Percentiles rank a stretch among this genome's conserved stretches.
These are phyloP conservation scores for Ichneumoninae sp. DNA, from an alignment of 2,888 invertebrate genomes.

Conservation along the genomic window DNA sequence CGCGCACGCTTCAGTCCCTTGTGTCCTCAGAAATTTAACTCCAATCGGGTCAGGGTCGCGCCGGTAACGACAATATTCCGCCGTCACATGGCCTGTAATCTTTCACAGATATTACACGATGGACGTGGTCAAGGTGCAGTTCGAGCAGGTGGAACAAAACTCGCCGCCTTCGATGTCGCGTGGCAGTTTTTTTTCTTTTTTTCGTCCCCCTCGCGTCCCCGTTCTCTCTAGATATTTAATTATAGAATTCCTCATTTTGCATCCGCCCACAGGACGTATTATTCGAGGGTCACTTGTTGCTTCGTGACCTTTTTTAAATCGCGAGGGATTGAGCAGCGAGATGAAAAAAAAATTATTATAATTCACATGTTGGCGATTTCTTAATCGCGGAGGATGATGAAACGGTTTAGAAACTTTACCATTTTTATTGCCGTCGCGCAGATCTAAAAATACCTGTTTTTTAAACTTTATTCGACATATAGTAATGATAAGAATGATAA, in stretches of 20 bases:
- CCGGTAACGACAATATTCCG: background rate
- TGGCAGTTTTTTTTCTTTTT: background rate
- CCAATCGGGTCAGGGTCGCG: slow-evolving; percentile 31
- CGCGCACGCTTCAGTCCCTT: background rate
- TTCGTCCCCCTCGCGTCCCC: slow-evolving; percentile 30
- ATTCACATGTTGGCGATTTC: background rate
- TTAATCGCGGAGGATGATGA: background rate
- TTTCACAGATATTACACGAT: slow-evolving; percentile 11
- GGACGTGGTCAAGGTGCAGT: slow-evolving; percentile 1
- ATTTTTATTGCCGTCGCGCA: background rate
- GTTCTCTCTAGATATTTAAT: slow-evolving; percentile 52
- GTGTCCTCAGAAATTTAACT: slow-evolving; percentile 34
- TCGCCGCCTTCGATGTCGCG: slow-evolving; percentile 7
- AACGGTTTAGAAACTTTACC: background rate
- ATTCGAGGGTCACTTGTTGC: slow-evolving; percentile 66
- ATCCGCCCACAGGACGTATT: slow-evolving; percentile 50
- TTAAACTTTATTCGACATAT: no score
- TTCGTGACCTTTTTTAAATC: slow-evolving; percentile 57
- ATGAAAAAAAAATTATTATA: background rate
- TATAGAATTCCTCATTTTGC: slow-evolving; percentile 63
- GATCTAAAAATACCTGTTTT: background rate
- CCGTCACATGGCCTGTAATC: slow-evolving; percentile 16
- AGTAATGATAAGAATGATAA: no score
- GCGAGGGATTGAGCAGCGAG: background rate
- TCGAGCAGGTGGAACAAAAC: background rate